phyloP scores from a whole-genome alignment of 2,113 vertebrate genomes.

The Alethe diademata region DNA sequence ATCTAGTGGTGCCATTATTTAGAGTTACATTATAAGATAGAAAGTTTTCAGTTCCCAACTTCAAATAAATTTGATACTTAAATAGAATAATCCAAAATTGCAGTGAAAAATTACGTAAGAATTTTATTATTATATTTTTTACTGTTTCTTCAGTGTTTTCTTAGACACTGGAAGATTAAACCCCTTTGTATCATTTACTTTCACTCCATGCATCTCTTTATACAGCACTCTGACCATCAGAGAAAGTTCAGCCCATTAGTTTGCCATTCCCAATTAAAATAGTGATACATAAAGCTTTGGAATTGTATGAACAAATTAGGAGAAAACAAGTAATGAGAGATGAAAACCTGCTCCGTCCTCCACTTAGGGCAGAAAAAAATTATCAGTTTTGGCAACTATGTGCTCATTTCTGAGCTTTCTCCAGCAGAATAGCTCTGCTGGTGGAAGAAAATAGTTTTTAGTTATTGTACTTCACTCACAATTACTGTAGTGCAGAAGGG shows the following conservation, averaged over 20 bases:
- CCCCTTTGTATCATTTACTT: neutral
- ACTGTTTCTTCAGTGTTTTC: neutral
- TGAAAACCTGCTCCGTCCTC: neutral
- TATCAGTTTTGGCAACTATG: neutral
- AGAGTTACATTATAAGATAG: neutral
- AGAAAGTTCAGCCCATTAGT: neutral
- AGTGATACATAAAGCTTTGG: neutral
- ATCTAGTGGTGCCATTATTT: neutral
- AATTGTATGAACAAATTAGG: neutral
- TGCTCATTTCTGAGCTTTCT: neutral
- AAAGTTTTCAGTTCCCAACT: neutral
- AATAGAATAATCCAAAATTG: neutral
- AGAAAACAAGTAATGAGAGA: neutral
- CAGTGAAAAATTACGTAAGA: neutral
- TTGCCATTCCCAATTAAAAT: conserved; percentile 7
- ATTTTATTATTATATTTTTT: neutral
- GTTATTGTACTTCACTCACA: neutral
- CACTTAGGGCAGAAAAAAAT: neutral
- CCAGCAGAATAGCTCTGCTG: neutral
- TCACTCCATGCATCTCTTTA: neutral
- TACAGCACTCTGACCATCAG: neutral
- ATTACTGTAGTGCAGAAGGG: neutral
- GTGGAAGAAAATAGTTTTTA: neutral
- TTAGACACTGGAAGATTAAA: neutral
- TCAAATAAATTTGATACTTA: neutral